Base-by-base conservation (phyloP, 1,140 invertebrate species). In the Nylanderia fulva region DNA sequence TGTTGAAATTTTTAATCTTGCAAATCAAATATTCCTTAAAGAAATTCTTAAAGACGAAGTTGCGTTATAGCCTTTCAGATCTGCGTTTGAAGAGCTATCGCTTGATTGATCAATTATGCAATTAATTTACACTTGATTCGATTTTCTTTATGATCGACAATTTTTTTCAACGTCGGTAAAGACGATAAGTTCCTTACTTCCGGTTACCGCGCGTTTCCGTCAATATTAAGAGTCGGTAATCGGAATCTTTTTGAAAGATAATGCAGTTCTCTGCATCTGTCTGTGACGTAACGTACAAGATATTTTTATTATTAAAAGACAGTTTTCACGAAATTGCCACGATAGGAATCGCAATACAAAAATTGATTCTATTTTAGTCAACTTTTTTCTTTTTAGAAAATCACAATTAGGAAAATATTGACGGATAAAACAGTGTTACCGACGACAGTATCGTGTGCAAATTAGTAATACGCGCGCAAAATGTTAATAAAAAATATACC, bases 241-340 rank as follows among this genome's bases (percentile, higher is more conserved):
- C 18, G 58, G 36, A 36, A 42, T 11, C 1, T 1, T 6, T 42
- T 5, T 48, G 4, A 84, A 64, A 80, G 93, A 76, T 91, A 92
- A 91, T 24, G 33, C 80, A 91, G 90, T 45, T 85, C 58, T 33
- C 60, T 84, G 54, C 36, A 54, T 0, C 9, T 21, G 60, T 42
- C 33, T 13, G 13, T n/a, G 42, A 33, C 9, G 36, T 6, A 29
- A 36, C 13, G 9, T 54, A 56, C 29, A 1, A 45, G 45, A 24
- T 8, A 82, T 39, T 60, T 82, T 4, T 48, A 21, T 33, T 48
- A n/a, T 48, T 33, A 3, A 48, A 18, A 42, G 1, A n/a, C 11
- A 58, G 9, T 71, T 21, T 56, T 9, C 39, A 36, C 8, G 2
- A 29, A 36, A 18, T 27, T 52, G 5, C 4, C 4, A 29, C 27